Evolutionary conservation across 2,888 invertebrate genomes (phyloP).

Genomic region (Tromatobia lineatoria): DNA sequence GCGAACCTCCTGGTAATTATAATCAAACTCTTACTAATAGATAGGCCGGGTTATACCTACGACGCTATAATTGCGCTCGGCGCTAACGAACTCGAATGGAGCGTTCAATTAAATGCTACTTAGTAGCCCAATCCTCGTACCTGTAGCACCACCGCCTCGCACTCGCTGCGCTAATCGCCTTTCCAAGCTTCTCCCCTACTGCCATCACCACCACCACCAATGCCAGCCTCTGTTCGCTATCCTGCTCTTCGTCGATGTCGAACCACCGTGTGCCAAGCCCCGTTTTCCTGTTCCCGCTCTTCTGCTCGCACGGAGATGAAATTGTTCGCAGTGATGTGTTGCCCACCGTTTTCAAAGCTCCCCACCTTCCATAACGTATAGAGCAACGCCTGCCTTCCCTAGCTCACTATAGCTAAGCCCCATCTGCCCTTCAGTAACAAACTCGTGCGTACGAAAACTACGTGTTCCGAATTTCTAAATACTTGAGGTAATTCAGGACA

Average conservation of each 20-base stretch:
- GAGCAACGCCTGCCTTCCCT: conserved; percentile 45
- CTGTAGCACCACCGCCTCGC: conserved; percentile 41
- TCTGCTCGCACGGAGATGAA: conserved; percentile 71
- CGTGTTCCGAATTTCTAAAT: conserved; percentile 48
- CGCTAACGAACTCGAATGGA: conserved; percentile 82
- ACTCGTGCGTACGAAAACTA: conserved; percentile 48
- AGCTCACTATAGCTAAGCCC: conserved; percentile 36
- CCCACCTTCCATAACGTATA: conserved; percentile 35
- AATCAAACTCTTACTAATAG: conserved; percentile 81
- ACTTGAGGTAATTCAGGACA: conserved; percentile 3
- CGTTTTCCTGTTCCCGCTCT: conserved; percentile 51
- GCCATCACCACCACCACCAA: conserved; percentile 40
- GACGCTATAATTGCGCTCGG: conserved; percentile 76
- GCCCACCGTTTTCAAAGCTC: conserved; percentile 36
- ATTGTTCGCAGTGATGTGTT: conserved; percentile 71
- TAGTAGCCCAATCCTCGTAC: conserved; percentile 73
- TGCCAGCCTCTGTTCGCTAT: conserved; percentile 41
- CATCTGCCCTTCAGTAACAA: conserved; percentile 39
- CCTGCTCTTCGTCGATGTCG: conserved; percentile 60
- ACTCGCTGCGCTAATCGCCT: conserved; percentile 76
- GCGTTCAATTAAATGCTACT: conserved; percentile 83
- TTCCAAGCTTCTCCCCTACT: conserved; percentile 53
- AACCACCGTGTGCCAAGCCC: conserved; percentile 36
- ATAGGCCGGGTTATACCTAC: conserved; percentile 70
- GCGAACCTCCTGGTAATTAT: conserved; percentile 74